A percentile compares a stretch with the other conserved stretches of the same genome.
Conservation (phyloP, 2,888 invertebrate species). For the Phyllotreta striolata region DNA sequence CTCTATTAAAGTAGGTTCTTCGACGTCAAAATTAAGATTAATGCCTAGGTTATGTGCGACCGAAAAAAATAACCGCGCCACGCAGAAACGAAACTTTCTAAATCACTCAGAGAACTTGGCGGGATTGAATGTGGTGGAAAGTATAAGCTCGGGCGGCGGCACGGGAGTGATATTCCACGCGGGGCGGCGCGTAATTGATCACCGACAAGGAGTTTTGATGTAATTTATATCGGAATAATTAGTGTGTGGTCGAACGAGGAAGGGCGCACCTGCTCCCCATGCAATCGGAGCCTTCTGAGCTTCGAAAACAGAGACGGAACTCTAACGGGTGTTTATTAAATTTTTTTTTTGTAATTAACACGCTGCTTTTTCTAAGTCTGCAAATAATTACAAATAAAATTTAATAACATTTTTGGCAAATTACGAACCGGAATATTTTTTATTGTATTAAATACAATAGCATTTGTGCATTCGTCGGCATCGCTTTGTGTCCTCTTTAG, state of each 20-base stretch:
- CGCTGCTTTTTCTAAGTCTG: no score
- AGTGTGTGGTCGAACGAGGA: constrained; percentile 54
- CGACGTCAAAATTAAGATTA: constrained; percentile 31
- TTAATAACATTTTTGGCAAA: no score
- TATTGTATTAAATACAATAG: no score
- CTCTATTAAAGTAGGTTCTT: constrained; percentile 11
- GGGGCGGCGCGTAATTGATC: constrained; percentile 55
- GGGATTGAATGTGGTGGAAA: constrained; percentile 17
- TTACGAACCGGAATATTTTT: no score
- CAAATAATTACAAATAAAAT: no score
- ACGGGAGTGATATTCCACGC: constrained; percentile 45
- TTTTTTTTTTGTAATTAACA: no score
- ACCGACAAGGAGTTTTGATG: constrained; percentile 56
- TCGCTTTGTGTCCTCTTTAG: no score
- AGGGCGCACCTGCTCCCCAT: constrained; percentile 54
- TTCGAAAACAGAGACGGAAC: no score
- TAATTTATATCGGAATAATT: constrained; percentile 60
- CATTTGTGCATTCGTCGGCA: no score
- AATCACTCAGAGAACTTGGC: constrained; percentile 19
- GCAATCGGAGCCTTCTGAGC: background rate
- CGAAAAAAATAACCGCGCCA: constrained; percentile 12
- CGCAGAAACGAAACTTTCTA: constrained; percentile 22
- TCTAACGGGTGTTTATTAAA: no score
- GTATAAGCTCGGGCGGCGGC: constrained; percentile 1
- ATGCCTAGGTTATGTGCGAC: constrained; percentile 23